Evolutionary conservation across 2,797 vertebrate genomes (phyloP), one percentile per base, ranked within the genome.

Genomic region (Sebastiscus albofasciatus): DNA sequence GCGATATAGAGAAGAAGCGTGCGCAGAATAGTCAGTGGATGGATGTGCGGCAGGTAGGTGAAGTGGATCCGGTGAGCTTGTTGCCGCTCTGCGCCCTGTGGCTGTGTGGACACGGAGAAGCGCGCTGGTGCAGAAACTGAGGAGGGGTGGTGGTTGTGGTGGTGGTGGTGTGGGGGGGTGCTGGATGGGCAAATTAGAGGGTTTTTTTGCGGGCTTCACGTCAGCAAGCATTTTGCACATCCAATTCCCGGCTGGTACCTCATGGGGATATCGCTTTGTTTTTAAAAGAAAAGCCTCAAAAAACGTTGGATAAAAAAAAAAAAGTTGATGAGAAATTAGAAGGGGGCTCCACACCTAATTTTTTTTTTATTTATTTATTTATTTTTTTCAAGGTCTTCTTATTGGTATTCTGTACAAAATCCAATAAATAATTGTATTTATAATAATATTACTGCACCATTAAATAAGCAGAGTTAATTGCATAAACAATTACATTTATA

Each of bases 171-270:
- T 26, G 26, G 46, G 9, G 16, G 27, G 33, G 84, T 46, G 42
- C 71, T 87, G 80, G 82, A 84, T 79, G 82, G 85, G 86, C 86
- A 92, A 92, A 92, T 88, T 88, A 75, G 77, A 73, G 52, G 78
- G 62, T 0, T 18, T 86, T 74, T 87, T 42, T 42, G 82, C 49
- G 78, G 80, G 82, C 29, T 46, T 87, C 91, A 84, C 90, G 91
- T 93, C 89, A 89, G 85, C 87, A 89, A 88, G 61, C 80, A 68
- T 61, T 75, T 71, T 88, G 70, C 64, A 42, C 80, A 79, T 78
- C 39, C 64, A 80, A 75, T 67, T 76, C 74, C 56, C 33, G 42
- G 13, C 46, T 76, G 67, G 26, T 36, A 60, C 78, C 69, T 74
- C 73, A 75, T 27, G 7, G 61, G 54, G 46, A 62, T 39, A 71